Conservation (phyloP, 1,140 invertebrate species). For the Neuroterus valhalla region DNA sequence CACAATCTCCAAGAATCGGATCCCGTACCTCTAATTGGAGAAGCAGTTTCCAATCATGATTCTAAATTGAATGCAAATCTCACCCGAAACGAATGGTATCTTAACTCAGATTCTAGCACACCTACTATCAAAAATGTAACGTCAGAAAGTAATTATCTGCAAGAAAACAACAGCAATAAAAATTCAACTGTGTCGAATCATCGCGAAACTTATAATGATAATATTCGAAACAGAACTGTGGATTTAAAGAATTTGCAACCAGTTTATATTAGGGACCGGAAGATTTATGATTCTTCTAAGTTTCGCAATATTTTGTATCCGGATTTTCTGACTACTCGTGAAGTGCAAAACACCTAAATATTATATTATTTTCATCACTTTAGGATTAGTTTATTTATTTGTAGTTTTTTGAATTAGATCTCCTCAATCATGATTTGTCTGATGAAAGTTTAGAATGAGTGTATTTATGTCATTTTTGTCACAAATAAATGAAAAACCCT, state of each 20-base stretch:
- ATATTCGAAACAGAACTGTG: background rate
- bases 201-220: background rate
- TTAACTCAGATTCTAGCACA: background rate
- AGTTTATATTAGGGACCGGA: slow-evolving; percentile 34
- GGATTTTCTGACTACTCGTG: slow-evolving; percentile 29
- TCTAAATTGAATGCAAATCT: slow-evolving; percentile 10
- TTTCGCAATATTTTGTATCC: slow-evolving; percentile 38
- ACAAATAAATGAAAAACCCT: no score
- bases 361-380: background rate
- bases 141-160: background rate
- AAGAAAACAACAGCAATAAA: background rate
- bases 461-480: no score
- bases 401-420: background rate
- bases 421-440: no score
- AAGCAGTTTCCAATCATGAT: background rate
- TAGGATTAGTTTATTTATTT: background rate
- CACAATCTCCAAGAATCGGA: background rate
- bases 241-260: background rate
- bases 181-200: background rate
- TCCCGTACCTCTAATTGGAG: background rate
- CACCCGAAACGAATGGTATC: background rate
- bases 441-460: no score
- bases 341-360: background rate
- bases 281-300: slow-evolving; percentile 38
- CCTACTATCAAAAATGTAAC: background rate